These are phyloP conservation scores for Diplogasteroides magnus DNA, from an alignment of 1,140 invertebrate genomes.

Conservation along the genomic window DNA sequence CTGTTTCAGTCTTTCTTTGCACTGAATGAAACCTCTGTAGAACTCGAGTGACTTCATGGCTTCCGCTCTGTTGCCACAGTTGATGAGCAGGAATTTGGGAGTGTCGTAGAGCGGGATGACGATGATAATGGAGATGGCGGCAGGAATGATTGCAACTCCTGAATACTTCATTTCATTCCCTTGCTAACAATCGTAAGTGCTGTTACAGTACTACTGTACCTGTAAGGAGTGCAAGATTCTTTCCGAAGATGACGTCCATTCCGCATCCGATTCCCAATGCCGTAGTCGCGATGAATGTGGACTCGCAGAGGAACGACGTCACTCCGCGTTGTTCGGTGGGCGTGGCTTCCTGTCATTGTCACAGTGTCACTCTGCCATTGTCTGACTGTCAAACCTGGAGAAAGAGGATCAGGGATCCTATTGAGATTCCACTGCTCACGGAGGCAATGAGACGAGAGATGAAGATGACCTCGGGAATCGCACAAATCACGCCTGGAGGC, in stretches of 20 bases:
- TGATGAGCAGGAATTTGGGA: slow-evolving; percentile 41
- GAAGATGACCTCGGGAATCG: slow-evolving; percentile 30
- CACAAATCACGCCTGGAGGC: neutral
- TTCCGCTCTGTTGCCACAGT: slow-evolving; percentile 31
- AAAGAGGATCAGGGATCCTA: slow-evolving; percentile 46
- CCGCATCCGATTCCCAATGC: slow-evolving; percentile 46
- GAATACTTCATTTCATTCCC: too few species aligned
- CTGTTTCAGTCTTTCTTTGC: neutral
- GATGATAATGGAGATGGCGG: slow-evolving; percentile 36
- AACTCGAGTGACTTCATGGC: slow-evolving; percentile 38
- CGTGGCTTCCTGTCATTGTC: slow-evolving; percentile 38
- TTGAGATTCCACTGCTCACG: slow-evolving; percentile 36
- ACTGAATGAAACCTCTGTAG: slow-evolving; percentile 34
- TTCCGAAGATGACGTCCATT: slow-evolving; percentile 39
- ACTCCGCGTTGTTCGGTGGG: slow-evolving; percentile 40
- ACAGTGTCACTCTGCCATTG: neutral
- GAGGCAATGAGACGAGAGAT: slow-evolving; percentile 39
- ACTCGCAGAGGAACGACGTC: slow-evolving; percentile 39
- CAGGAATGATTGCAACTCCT: slow-evolving; percentile 32
- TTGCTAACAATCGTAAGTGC: too few species aligned
- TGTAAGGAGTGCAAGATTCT: slow-evolving; percentile 32
- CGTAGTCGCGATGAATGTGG: slow-evolving; percentile 38
- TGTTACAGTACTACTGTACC: slow-evolving; percentile 43
- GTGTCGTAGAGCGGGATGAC: slow-evolving; percentile 43
- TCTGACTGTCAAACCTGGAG: slow-evolving; percentile 33